These are phyloP conservation scores for Parnassius orleans DNA, from an alignment of 2,888 invertebrate genomes.

Conservation along the genomic window DNA sequence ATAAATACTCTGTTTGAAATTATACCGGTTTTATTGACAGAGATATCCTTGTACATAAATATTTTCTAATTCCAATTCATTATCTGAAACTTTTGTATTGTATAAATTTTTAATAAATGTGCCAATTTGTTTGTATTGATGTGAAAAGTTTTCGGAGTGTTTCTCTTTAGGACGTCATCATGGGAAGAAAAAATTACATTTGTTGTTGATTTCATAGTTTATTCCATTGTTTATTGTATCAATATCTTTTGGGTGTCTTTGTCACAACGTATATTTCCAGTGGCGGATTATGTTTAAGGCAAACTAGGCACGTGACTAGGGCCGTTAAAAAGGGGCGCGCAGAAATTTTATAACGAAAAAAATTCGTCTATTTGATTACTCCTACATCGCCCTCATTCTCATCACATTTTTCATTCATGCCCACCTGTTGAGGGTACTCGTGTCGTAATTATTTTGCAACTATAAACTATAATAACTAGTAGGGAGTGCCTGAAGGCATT, in stretches of 20 bases:
- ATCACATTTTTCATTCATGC: too few species aligned
- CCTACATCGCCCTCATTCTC: too few species aligned
- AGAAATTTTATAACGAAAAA: too few species aligned
- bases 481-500: too few species aligned
- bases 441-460: too few species aligned
- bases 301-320: too few species aligned
- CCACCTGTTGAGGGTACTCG: too few species aligned
- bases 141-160: conserved; percentile 28
- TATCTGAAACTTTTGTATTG: conserved; percentile 27
- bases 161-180: conserved; percentile 32
- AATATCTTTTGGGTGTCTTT: background rate
- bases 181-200: conserved; percentile 40
- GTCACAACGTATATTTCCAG: conserved; percentile 9
- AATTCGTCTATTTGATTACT: too few species aligned
- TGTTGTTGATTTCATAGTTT: conserved; percentile 51
- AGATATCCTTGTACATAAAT: conserved; percentile 32
- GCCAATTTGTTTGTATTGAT: conserved; percentile 38
- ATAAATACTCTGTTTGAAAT: conserved; percentile 19
- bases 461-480: too few species aligned
- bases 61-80: conserved; percentile 30
- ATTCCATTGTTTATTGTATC: conserved; percentile 35
- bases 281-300: too few species aligned
- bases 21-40: conserved; percentile 11
- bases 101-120: conserved; percentile 36
- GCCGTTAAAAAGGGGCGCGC: too few species aligned